These are phyloP conservation scores for Phataginus tetradactyla DNA, from an alignment of 2,797 vertebrate species.

Conservation along the genomic window DNA sequence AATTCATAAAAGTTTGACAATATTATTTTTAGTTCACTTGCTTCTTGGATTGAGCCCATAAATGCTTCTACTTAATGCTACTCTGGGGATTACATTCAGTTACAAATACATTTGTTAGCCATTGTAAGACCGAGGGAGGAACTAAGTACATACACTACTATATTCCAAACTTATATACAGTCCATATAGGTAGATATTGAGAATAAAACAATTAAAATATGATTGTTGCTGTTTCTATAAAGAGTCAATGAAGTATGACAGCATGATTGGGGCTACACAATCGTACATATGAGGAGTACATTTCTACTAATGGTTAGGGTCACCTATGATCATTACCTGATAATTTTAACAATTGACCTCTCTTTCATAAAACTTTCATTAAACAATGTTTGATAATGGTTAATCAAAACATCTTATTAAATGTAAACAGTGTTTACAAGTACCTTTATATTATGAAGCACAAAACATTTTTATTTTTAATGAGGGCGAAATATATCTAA, in stretches of 20 bases:
- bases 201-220: conserved; percentile 46
- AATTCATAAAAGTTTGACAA: conserved; percentile 78
- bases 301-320: conserved; percentile 33
- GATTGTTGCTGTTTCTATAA: conserved; percentile 67
- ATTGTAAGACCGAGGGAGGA: conserved; percentile 36
- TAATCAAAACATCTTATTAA: conserved; percentile 74
- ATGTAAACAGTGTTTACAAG: conserved; percentile 71
- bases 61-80: conserved; percentile 81
- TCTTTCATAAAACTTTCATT: conserved; percentile 59
- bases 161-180: conserved; percentile 49
- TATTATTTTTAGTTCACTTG: conserved; percentile 80
- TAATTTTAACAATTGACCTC: conserved; percentile 41
- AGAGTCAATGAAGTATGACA: conserved; percentile 54
- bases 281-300: conserved; percentile 26
- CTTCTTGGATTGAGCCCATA: conserved; percentile 73
- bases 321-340: neutral
- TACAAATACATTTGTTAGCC: conserved; percentile 79
- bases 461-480: conserved; percentile 83
- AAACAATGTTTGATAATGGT: conserved; percentile 73
- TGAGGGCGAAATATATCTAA: conserved; percentile 83
- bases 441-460: conserved; percentile 79
- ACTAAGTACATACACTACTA: conserved; percentile 14
- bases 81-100: conserved; percentile 80
- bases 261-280: conserved; percentile 43
- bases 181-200: conserved; percentile 39